Percentiles rank a stretch among this genome's conserved stretches.
Conservation (phyloP, 2,888 invertebrate genomes). For the Rugalucina vietnamica region DNA sequence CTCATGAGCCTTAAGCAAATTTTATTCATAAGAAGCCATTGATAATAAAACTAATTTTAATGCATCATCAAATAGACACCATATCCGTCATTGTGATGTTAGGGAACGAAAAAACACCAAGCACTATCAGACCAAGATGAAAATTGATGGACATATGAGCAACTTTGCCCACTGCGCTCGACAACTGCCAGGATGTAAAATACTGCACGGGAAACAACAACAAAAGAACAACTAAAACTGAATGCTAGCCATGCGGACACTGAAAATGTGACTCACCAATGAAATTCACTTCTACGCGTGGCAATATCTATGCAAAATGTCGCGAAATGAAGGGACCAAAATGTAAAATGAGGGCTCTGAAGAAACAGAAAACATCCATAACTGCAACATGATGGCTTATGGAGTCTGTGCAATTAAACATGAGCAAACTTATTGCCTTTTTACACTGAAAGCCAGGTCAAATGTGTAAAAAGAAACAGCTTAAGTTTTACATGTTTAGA, state of each 20-base stretch:
- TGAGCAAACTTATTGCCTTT: not conserved
- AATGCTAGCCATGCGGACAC: constrained; percentile 62
- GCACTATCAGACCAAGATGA: no score
- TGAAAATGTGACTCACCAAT: constrained; percentile 64
- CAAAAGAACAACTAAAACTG: constrained; percentile 26
- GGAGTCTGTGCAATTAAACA: not conserved
- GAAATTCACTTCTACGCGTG: constrained; percentile 18
- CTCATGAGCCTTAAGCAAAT: no score
- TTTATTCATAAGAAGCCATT: no score
- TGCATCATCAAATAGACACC: no score
- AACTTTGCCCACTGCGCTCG: no score
- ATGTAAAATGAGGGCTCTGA: not conserved
- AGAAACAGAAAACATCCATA: not conserved
- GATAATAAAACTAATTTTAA: no score
- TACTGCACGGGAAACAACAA: not conserved
- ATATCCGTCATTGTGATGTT: no score
- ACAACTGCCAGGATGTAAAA: no score
- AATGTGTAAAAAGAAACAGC: not conserved
- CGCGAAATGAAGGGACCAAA: constrained; percentile 12
- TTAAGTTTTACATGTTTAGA: no score
- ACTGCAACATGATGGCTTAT: constrained; percentile 2
- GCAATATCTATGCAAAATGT: constrained; percentile 5
- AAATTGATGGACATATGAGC: no score
- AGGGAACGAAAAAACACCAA: no score
- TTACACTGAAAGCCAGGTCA: constrained; percentile 6